Conservation (phyloP, 2,888 invertebrate genomes). For the Chromoteleia sp. region DNA sequence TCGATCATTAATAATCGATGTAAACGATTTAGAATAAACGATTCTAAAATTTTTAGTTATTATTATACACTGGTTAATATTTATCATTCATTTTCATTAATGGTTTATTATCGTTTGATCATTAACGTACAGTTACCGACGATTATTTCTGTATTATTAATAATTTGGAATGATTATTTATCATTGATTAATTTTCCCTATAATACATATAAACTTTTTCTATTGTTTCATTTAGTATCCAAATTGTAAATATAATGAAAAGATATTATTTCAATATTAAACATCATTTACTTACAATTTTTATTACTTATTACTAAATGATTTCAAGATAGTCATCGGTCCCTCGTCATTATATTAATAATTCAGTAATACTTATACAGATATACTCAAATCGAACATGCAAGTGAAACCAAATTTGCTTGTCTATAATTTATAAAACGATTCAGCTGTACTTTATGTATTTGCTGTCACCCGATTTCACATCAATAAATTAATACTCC, state of each 20-base stretch:
- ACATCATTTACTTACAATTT: neutral
- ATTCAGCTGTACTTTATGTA: neutral
- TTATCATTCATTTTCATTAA: too few relatives aligned
- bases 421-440: neutral
- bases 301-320: neutral
- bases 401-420: neutral
- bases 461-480: neutral
- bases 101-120: too few relatives aligned
- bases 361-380: neutral
- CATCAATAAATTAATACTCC: neutral
- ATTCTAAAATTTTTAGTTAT: too few relatives aligned
- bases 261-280: conserved; percentile 3
- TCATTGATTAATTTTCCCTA: too few relatives aligned
- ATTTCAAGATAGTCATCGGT: neutral
- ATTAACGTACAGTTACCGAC: too few relatives aligned
- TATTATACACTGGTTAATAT: too few relatives aligned
- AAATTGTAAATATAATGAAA: neutral
- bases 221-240: too few relatives aligned
- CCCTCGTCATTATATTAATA: conserved; percentile 5
- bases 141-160: too few relatives aligned
- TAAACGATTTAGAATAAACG: too few relatives aligned
- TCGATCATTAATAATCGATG: too few relatives aligned
- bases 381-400: neutral
- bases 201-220: too few relatives aligned
- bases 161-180: too few relatives aligned